These are phyloP conservation scores for Archilochus colubris DNA, from an alignment of 2,113 vertebrate species.

Conservation along the genomic window DNA sequence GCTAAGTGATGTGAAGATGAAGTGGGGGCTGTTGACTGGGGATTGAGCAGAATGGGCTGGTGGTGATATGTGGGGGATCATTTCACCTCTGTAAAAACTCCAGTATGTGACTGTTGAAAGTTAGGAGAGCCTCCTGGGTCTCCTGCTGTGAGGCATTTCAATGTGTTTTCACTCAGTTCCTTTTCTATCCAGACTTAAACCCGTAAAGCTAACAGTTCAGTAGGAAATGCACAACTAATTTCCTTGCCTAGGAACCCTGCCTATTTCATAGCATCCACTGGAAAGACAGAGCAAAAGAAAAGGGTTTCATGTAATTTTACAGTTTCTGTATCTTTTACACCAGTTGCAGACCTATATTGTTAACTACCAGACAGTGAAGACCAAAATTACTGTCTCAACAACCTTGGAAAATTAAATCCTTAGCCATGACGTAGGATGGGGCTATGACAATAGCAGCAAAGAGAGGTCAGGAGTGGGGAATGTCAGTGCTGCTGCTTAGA, in stretches of 20 bases:
- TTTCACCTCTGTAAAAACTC: neutral
- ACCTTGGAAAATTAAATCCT: neutral
- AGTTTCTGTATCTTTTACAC: neutral
- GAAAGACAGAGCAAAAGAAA: neutral
- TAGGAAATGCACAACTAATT: neutral
- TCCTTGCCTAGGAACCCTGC: neutral
- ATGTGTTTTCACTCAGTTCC: neutral
- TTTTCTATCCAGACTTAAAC: neutral
- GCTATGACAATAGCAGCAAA: accelerated
- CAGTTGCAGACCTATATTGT: neutral
- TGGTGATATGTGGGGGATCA: neutral
- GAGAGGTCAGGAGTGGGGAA: neutral
- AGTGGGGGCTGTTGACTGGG: neutral
- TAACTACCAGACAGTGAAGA: neutral
- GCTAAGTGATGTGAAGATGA: neutral
- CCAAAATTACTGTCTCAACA: neutral
- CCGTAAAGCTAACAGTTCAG: neutral
- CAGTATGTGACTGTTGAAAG: neutral
- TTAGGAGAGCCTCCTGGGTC: neutral
- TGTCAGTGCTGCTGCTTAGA: neutral
- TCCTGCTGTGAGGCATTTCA: neutral
- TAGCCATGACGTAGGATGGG: neutral
- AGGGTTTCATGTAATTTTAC: neutral
- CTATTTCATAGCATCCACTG: neutral
- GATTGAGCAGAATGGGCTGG: neutral